Percentiles rank a stretch among this genome's conserved stretches.
phyloP scores from a whole-genome alignment of 2,888 invertebrate genomes.

The Cyrtodaria siliqua region DNA sequence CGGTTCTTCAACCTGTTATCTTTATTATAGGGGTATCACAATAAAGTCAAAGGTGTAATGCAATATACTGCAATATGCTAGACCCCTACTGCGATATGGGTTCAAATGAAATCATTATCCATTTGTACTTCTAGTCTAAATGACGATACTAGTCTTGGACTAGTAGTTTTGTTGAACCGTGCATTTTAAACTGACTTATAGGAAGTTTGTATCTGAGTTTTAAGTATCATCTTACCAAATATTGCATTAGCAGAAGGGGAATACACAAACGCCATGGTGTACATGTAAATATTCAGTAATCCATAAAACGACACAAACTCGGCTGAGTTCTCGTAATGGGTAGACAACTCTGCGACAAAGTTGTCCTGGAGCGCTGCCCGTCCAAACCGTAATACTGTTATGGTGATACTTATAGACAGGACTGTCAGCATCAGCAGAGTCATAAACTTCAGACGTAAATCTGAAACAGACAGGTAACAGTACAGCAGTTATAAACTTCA shows the following conservation, averaged over 20 bases:
- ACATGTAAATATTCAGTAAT: conserved; percentile 96
- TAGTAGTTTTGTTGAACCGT: no score
- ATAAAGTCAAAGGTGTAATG: no score
- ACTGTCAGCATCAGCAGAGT: conserved; percentile 95
- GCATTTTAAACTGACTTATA: no score
- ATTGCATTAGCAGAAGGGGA: conserved; percentile 93
- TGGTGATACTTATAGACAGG: conserved; percentile 90
- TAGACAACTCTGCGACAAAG: conserved; percentile 95
- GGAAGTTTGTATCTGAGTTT: no score
- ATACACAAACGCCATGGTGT: conserved; percentile 97
- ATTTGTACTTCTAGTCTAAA: no score
- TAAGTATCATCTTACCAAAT: conserved; percentile 92
- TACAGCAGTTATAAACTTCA: conserved; percentile 95
- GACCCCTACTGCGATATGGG: no score
- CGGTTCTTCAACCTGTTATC: no score
- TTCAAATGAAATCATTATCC: no score
- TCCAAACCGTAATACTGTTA: conserved; percentile 94
- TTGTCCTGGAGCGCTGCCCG: conserved; percentile 96
- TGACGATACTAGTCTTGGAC: no score
- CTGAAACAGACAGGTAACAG: conserved; percentile 90
- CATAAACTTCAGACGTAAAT: conserved; percentile 95
- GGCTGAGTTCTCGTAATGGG: conserved; percentile 95
- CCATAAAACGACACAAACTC: conserved; percentile 99
- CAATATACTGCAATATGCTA: no score
- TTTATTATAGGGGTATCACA: no score